Conservation (phyloP, 2,113 vertebrate species). For the Hippocampus guttulatus region DNA sequence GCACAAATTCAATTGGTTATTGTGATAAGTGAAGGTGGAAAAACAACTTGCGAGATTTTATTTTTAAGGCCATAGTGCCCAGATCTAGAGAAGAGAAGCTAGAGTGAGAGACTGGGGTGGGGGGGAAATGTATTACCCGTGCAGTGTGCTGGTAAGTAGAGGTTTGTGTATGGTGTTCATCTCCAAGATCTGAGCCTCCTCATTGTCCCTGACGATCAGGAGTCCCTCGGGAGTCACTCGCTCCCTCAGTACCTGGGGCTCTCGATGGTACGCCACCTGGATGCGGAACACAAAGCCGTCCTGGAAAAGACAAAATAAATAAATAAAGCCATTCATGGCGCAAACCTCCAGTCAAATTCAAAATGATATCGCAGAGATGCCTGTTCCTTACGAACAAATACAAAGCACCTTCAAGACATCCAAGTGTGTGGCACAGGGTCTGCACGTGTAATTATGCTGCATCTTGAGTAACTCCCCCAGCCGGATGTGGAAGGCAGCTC, state of each 20-base stretch:
- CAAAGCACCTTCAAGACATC: conserved; percentile 80
- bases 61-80: neutral
- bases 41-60: neutral
- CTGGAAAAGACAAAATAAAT: conserved; percentile 54
- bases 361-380: neutral
- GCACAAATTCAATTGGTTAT: too few relatives aligned
- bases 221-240: conserved; percentile 78
- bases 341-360: neutral
- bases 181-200: conserved; percentile 82
- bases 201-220: conserved; percentile 81
- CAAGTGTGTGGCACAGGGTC: conserved; percentile 72
- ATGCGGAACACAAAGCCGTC: conserved; percentile 88
- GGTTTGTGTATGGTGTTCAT: conserved; percentile 80
- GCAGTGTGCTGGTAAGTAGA: conserved; percentile 85
- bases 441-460: conserved; percentile 79
- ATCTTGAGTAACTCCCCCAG: conserved; percentile 80
- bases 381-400: neutral
- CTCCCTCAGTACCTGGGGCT: conserved; percentile 86
- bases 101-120: neutral
- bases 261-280: conserved; percentile 88
- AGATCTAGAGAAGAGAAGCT: neutral
- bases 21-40: neutral
- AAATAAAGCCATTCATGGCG: neutral
- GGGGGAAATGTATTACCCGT: conserved; percentile 73
- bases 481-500: conserved; percentile 86